These are phyloP conservation scores for Panzeria rudis DNA, from an alignment of 2,888 invertebrate species.

Conservation along the genomic window DNA sequence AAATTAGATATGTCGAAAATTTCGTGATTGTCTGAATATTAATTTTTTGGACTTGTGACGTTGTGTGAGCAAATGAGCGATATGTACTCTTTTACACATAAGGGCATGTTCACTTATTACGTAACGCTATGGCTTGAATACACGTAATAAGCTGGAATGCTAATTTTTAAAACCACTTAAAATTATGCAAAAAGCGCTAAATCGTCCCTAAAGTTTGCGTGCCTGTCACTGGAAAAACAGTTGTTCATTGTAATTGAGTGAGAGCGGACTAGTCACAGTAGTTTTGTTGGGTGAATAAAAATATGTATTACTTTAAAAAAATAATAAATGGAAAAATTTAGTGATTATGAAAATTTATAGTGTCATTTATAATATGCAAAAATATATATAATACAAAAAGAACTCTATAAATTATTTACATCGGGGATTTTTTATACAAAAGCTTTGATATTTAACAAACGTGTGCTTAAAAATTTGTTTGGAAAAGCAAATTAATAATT, in stretches of 20 bases:
- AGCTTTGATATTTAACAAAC: constrained; percentile 18
- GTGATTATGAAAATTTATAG: constrained; percentile 4
- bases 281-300: constrained; percentile 2
- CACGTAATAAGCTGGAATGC: too few relatives aligned
- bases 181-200: constrained; percentile 18
- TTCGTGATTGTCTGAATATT: too few relatives aligned
- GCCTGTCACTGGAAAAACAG: constrained; percentile 39
- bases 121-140: too few relatives aligned
- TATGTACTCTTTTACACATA: too few relatives aligned
- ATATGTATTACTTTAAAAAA: constrained; percentile 7
- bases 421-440: background rate
- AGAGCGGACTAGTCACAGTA: constrained; percentile 36
- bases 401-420: constrained; percentile 35
- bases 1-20: too few relatives aligned
- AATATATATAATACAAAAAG: background rate
- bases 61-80: too few relatives aligned
- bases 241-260: constrained; percentile 51
- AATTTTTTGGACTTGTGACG: too few relatives aligned
- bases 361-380: background rate
- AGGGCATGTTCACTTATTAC: too few relatives aligned
- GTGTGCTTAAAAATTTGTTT: constrained; percentile 4
- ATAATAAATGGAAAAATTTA: constrained; percentile 8
- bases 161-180: too few relatives aligned
- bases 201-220: background rate
- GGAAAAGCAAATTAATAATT: background rate